phyloP scores from a whole-genome alignment of 2,888 invertebrate genomes.

The Auanema freiburgensis region DNA sequence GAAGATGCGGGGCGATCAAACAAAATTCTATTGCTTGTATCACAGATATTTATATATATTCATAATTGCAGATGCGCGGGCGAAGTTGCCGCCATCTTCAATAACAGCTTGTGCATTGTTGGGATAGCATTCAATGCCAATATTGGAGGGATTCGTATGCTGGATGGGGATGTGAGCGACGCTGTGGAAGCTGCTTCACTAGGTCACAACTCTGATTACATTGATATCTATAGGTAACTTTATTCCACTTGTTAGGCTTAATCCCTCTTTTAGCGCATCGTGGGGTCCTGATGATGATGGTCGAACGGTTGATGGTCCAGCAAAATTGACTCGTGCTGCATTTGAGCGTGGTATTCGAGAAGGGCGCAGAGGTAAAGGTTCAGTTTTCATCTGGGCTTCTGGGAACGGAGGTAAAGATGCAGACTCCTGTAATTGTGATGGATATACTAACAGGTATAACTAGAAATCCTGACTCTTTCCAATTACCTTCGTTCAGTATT shows the following conservation, averaged over 20 bases:
- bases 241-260: background rate
- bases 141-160: constrained; percentile 73
- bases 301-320: constrained; percentile 84
- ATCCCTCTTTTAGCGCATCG: constrained; percentile 27
- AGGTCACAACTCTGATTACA: constrained; percentile 90
- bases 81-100: constrained; percentile 95
- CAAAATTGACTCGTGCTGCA: constrained; percentile 87
- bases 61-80: constrained; percentile 36
- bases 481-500: constrained; percentile 69
- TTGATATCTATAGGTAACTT: constrained; percentile 80
- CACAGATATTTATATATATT: constrained; percentile 3
- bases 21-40: background rate
- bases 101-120: constrained; percentile 90
- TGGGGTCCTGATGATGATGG: constrained; percentile 82
- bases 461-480: background rate
- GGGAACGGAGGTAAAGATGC: constrained; percentile 85
- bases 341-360: constrained; percentile 93
- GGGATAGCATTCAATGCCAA: constrained; percentile 93
- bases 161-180: constrained; percentile 90
- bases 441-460: constrained; percentile 80
- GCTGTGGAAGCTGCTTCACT: constrained; percentile 92
- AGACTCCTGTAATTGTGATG: constrained; percentile 98
- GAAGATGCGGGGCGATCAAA: background rate
- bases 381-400: constrained; percentile 98
- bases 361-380: constrained; percentile 74